Evolutionary conservation across 2,797 vertebrate species (phyloP).

Genomic region (Ctenopoma kingsleyae): DNA sequence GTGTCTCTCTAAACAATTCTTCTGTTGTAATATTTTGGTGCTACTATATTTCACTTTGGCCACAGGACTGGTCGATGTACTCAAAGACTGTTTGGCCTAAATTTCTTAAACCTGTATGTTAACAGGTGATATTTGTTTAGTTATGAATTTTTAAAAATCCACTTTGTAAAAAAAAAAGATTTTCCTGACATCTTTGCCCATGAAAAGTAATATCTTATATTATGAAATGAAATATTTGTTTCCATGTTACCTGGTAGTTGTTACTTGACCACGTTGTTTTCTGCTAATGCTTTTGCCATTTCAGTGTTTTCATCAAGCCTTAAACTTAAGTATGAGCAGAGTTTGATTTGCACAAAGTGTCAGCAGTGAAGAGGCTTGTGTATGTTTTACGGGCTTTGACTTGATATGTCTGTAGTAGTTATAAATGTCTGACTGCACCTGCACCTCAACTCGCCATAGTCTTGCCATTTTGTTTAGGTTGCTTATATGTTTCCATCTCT

Average conservation of each 20-base stretch:
- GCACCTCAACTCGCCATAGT: slow-evolving; percentile 49
- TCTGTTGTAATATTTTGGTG: slow-evolving; percentile 78
- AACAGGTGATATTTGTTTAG: slow-evolving; percentile 59
- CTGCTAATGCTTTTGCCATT: slow-evolving; percentile 47
- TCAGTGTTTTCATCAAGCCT: slow-evolving; percentile 48
- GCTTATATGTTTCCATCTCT: slow-evolving; percentile 40
- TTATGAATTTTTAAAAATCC: slow-evolving; percentile 43
- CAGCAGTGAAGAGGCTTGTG: slow-evolving; percentile 48
- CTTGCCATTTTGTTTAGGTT: slow-evolving; percentile 58
- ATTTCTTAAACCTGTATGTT: slow-evolving; percentile 43
- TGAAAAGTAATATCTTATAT: slow-evolving; percentile 56
- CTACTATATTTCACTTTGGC: slow-evolving; percentile 72
- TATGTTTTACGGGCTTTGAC: slow-evolving; percentile 47
- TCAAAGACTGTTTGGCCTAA: slow-evolving; percentile 41
- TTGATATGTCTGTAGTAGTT: slow-evolving; percentile 51
- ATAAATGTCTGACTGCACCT: slow-evolving; percentile 28
- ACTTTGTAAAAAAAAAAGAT: slow-evolving; percentile 58
- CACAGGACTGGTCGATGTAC: slow-evolving; percentile 67
- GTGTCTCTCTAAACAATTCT: slow-evolving; percentile 35
- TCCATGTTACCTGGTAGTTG: slow-evolving; percentile 62
- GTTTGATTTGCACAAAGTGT: slow-evolving; percentile 75
- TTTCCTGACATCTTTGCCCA: slow-evolving; percentile 45
- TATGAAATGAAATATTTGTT: slow-evolving; percentile 55
- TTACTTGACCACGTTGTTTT: slow-evolving; percentile 66
- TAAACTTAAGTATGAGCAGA: slow-evolving; percentile 64